Evolutionary conservation across 1,140 invertebrate genomes (phyloP), one percentile per base, ranked within the genome.

Genomic region (Platyura marginata): DNA sequence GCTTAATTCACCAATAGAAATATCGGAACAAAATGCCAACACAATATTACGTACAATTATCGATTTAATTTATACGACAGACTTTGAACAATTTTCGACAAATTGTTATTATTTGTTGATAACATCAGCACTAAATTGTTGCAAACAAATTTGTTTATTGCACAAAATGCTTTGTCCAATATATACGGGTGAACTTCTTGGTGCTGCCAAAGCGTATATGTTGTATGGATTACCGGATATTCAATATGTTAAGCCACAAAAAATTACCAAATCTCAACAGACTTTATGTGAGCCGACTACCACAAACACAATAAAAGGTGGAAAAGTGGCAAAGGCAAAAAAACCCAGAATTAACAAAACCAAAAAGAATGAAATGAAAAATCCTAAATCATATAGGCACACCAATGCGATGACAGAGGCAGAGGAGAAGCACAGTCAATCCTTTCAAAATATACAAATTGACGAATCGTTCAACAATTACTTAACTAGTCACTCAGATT

Each of bases 401-500:
- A 48, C 44, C 41, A 49, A 44, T 43, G 47, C n/a, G n/a, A 41
- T 35, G 46, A 34, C 21, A 36, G 10, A 23, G 38, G 39, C 19
- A 33, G 29, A 1, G 34, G 13, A 21, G 48, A 49, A 10, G 43
- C 15, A 21, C 46, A 46, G 1, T 48, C 32, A 23, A 49, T 3
- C 44, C 9, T 9, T 25, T 40, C 46, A 53, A 42, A 53, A n/a
- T 22, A 56, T 43, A 51, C 44, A 25, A 40, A 35, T 44, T 38
- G 40, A 41, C 23, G 57, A 50, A 44, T 51, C 21, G 19, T 44
- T 21, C 42, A 32, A n/a, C 18, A 40, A 37, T 35, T 21, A 49
- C 19, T 49, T 54, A 48, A 70, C 58, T 11, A 74, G 66, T 54
- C 71, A 66, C 52, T 72, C 65, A 0, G 71, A 72, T 50, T 64